A percentile compares a stretch with the other conserved stretches of the same genome.
phyloP scores from a whole-genome alignment of 2,797 vertebrate genomes.

The Pseudochromis fuscus region DNA sequence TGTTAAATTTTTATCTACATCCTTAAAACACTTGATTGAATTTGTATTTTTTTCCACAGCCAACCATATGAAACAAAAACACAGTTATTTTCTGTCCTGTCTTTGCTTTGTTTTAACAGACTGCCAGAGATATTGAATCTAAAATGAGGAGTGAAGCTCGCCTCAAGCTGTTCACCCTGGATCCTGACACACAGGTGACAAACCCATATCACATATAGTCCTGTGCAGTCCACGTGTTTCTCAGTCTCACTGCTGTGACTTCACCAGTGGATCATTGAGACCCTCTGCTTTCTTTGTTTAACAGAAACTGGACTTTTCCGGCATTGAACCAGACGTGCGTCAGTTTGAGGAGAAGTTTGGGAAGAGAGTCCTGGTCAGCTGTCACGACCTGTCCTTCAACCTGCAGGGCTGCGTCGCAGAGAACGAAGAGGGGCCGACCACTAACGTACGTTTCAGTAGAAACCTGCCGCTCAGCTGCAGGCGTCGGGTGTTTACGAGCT shows the following conservation, averaged over 20 bases:
- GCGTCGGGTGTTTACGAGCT: neutral
- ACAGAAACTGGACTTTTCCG: constrained; percentile 94
- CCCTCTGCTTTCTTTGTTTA: no score
- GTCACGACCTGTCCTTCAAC: constrained; percentile 95
- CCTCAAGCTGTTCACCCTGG: constrained; percentile 94
- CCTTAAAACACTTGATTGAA: no score
- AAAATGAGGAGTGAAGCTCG: constrained; percentile 94
- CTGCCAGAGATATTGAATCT: constrained; percentile 91
- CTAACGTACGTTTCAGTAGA: constrained; percentile 87
- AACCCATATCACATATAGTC: no score
- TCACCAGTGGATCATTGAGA: no score
- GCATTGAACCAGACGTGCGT: constrained; percentile 92
- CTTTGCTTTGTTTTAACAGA: constrained; percentile 79
- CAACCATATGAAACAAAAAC: neutral
- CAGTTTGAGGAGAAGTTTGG: constrained; percentile 98
- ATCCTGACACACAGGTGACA: constrained; percentile 97
- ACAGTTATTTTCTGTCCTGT: neutral
- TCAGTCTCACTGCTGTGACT: no score
- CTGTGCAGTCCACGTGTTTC: no score
- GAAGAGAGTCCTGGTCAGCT: constrained; percentile 94
- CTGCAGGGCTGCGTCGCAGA: constrained; percentile 96
- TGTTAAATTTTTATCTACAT: no score
- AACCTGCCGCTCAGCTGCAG: neutral
- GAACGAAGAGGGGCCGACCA: constrained; percentile 94
- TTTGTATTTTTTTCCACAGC: neutral